A percentile compares a stretch with the other conserved stretches of the same genome.
phyloP scores from a whole-genome alignment of 2,797 vertebrate genomes.

The Smutsia temminckii region DNA sequence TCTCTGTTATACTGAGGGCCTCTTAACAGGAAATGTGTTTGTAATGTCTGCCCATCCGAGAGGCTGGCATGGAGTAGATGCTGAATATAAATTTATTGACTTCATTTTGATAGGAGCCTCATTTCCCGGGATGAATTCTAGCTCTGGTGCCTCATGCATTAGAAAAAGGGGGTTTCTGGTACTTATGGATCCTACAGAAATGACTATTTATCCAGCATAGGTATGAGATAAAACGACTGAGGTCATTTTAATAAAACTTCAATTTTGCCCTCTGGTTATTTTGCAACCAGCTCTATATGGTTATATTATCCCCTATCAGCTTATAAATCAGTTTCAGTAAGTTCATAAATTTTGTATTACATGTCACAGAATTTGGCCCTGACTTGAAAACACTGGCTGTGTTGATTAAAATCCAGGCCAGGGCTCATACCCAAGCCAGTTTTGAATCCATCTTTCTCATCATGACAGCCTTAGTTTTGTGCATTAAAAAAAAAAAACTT shows the following conservation, averaged over 20 bases:
- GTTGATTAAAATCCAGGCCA: constrained; percentile 51
- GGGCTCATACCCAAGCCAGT: not conserved
- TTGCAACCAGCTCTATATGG: constrained; percentile 8
- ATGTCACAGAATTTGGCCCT: constrained; percentile 47
- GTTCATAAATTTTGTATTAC: constrained; percentile 61
- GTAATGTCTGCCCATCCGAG: not conserved
- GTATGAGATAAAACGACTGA: constrained; percentile 26
- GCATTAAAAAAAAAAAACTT: not conserved
- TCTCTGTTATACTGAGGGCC: not conserved
- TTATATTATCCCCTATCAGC: constrained; percentile 36
- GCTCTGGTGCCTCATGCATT: not conserved
- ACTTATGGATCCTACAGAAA: not conserved
- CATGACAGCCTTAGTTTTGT: not conserved
- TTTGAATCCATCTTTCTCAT: constrained; percentile 36
- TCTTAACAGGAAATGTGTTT: not conserved
- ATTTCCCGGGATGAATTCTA: not conserved
- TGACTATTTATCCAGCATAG: not conserved
- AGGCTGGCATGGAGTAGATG: not conserved
- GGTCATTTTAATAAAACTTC: constrained; percentile 64
- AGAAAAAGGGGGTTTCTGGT: not conserved
- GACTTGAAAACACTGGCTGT: constrained; percentile 34
- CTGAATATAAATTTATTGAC: not conserved
- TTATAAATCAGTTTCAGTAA: constrained; percentile 64
- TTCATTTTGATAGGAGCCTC: not conserved
- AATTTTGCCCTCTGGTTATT: constrained; percentile 52